Evolutionary conservation across 2,888 invertebrate species (phyloP), one percentile per base, ranked within the genome.

Genomic region (Sussaba pulchella): DNA sequence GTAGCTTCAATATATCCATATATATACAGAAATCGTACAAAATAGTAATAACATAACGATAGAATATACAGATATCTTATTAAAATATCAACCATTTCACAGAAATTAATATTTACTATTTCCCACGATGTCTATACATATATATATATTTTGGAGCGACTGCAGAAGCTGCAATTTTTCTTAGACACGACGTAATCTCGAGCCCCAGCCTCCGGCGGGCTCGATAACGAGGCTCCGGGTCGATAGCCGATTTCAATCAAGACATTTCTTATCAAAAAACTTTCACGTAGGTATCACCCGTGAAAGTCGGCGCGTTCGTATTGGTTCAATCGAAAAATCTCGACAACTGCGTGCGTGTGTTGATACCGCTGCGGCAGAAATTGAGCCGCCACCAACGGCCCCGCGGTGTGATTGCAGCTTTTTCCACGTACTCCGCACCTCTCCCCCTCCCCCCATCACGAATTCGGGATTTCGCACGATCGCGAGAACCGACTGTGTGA

Each of bases 381-480:
- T 17, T 39, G 17, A 31, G 67, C 52, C 39, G 14, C 36, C 21
- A 39, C 59, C 8, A 19, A 31, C 31, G n/a, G 31, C 8, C 9
- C 54, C 50, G 21, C 50, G 21, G 21, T 52, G 41, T 67, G 67
- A 67, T 67, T 52, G 52, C 41, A 52, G 52, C 67, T 52, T 67
- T 67, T 52, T 21, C n/a, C 67, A 52, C 52, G 57, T 31, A 31
- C 57, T 17, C 31, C n/a, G n/a, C n/a, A n/a, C n/a, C n/a, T n/a
- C n/a, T 21, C 36, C 14, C 19, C 47, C n/a, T n/a, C n/a, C 19
- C 12, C 41, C 43, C 43, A n/a, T 43, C 43, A 4, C 4, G 4
- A n/a, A n/a, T n/a, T n/a, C n/a, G 43, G 43, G n/a, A 4, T 36
- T 17, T 24, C 24, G 24, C 39, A 14, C 52, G 39, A 24, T 52